Conservation (phyloP, 2,888 invertebrate species). For the Sericinus montela region DNA sequence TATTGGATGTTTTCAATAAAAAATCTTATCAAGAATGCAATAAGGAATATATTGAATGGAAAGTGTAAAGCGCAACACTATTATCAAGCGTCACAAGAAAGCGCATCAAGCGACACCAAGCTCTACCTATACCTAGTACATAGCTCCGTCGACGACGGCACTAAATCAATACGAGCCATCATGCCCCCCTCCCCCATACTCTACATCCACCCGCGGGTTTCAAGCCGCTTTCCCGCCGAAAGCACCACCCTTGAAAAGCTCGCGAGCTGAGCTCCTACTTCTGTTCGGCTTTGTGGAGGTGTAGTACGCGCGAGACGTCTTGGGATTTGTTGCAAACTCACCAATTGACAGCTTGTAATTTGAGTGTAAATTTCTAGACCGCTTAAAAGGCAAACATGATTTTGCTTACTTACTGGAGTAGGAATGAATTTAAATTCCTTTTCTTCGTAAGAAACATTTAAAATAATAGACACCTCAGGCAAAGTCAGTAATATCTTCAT, state of each 20-base stretch:
- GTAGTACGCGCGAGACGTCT: conserved; percentile 71
- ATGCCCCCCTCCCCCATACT: conserved; percentile 51
- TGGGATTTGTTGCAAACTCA: conserved; percentile 67
- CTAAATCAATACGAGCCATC: conserved; percentile 81
- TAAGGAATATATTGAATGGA: not conserved
- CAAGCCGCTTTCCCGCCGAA: conserved; percentile 74
- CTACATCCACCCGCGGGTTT: conserved; percentile 37
- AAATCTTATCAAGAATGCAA: conserved; percentile 2
- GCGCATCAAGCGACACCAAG: conserved; percentile 74
- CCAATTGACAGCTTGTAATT: conserved; percentile 71
- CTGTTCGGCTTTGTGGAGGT: conserved; percentile 78
- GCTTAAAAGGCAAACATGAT: not conserved
- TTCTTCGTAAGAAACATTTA: not conserved
- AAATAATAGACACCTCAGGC: too few species aligned
- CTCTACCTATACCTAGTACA: conserved; percentile 70
- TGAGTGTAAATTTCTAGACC: conserved; percentile 30
- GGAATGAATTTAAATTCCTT: not conserved
- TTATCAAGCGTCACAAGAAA: conserved; percentile 51
- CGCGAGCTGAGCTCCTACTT: conserved; percentile 79
- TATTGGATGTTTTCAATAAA: too few species aligned
- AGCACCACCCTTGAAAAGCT: conserved; percentile 79
- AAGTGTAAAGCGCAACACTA: conserved; percentile 17
- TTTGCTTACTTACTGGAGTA: not conserved
- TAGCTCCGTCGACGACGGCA: conserved; percentile 79
- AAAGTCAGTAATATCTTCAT: too few species aligned